These are phyloP conservation scores for Cisticola juncidis DNA, from an alignment of 2,113 vertebrate species.

Conservation along the genomic window DNA sequence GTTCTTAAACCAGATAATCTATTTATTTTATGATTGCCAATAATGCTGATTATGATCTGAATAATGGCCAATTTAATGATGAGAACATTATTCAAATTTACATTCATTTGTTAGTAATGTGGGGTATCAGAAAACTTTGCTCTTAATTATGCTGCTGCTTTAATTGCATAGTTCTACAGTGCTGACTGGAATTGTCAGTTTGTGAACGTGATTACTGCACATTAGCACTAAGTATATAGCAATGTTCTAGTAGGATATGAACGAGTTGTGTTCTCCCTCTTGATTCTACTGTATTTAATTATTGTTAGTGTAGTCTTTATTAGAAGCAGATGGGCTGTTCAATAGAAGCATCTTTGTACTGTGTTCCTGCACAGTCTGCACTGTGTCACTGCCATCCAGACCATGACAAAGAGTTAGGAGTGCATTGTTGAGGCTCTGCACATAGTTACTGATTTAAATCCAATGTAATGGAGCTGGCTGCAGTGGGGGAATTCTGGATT, in stretches of 20 bases:
- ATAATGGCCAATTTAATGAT: not conserved
- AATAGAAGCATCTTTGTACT: not conserved
- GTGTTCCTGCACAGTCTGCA: not conserved
- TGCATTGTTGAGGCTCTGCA: not conserved
- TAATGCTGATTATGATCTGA: slow-evolving; percentile 15
- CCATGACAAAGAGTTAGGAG: not conserved
- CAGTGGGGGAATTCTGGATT: not conserved
- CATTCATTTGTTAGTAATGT: not conserved
- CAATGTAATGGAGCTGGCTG: not conserved
- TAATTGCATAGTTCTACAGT: slow-evolving; percentile 8
- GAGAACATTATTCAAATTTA: slow-evolving; percentile 9
- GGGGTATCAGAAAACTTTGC: not conserved
- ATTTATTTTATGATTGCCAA: not conserved
- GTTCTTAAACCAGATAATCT: not conserved
- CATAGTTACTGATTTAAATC: not conserved
- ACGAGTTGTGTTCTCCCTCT: not conserved
- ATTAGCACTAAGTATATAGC: slow-evolving; percentile 2
- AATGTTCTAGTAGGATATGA: not conserved
- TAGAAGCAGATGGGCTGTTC: not conserved
- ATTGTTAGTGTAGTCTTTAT: slow-evolving; percentile 7
- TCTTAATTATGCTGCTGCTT: slow-evolving; percentile 33
- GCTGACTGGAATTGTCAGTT: slow-evolving; percentile 39
- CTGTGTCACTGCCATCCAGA: not conserved
- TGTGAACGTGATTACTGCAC: slow-evolving; percentile 13
- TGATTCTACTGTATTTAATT: slow-evolving; percentile 25